Base-by-base conservation (phyloP, 2,888 invertebrate genomes). In the Sinotaia quadrata region DNA sequence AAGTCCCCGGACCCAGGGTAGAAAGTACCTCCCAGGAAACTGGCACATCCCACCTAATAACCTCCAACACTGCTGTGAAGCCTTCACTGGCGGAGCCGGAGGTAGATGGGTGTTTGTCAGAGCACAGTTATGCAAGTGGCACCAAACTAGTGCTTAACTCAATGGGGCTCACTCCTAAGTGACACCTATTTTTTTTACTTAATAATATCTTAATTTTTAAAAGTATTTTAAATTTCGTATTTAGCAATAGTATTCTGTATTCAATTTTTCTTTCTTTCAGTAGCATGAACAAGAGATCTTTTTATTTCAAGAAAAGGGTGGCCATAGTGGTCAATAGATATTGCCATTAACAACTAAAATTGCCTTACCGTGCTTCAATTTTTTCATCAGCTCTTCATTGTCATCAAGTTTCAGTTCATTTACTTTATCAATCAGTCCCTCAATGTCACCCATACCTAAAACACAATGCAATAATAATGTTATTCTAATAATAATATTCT, bases 301-400 rank as follows among this genome's bases (percentile, higher is more conserved):
- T 15, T 15, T 15, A 41, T 15, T 41, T 18, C 44, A 12, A 41
- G 44, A 15, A 41, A 41, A 41, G 12, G 12, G 18, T 41, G 18
- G 44, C 18, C 12, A 12, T 15, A 41, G 12, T 41, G 44, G 12
- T 41, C 18, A 41, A 41, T 15, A 41, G 18, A 41, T 18, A 41
- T 15, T n/a, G 44, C 12, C 44, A 41, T 18, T 41, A 15, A 10
- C 24, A n/a, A n/a, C n/a, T n/a, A n/a, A n/a, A n/a, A n/a, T n/a
- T 49, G n/a, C 61, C 75, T 72, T 76, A 89, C 91, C 99, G 87
- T 99, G 98, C 89, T 98, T 98, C 58, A 99, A 93, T 91, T 98
- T 98, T 88, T 98, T 97, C 80, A 99, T 91, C 67, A 99, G 90
- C 88, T 98, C 98, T 89, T 99, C 98, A 89, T 99, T 99, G 84